Base-by-base conservation (phyloP, 2,113 vertebrate species). In the Boulengeromyrus knoepffleri region DNA sequence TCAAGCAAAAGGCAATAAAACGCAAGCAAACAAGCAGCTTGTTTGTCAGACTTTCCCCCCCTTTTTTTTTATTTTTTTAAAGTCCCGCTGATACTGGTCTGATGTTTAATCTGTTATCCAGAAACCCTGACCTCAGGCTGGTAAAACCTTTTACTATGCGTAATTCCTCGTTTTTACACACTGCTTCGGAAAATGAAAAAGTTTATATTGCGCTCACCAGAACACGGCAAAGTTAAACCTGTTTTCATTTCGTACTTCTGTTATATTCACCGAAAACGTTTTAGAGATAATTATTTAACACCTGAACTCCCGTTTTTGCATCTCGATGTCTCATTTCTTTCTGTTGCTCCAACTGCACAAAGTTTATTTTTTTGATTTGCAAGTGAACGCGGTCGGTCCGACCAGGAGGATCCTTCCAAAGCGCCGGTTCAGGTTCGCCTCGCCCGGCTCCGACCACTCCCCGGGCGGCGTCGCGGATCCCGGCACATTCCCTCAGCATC, bases 361-460 rank as follows among this genome's bases (percentile, higher is more conserved):
- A 89, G 88, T 89, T 89, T 83, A 24, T 27, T 36, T 46, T 42
- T 77, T 83, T 46, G 47, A 53, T 80, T 85, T 85, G 39, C 24
- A 2, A 31, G 47, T 53, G 47, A 46, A 52, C 27, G 3, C 47
- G 24, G n/a, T 52, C 5, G 66, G 2, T 42, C 31, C 17, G 88
- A 85, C 39, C 45, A 8, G 45, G 36, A 45, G 39, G 42, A 85
- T 85, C 24, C 1, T 85, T 47, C 45, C 45, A 47, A 21, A 45
- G 45, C 15, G 19, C 17, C 27, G 85, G 45, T 84, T 24, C 80
- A 88, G 74, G 31, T 39, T 45, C 31, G 47, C 66, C 90, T 90
- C 36, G 62, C 4, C 88, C 93, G 92, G 92, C 92, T 93, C 91
- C 58, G 56, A 24, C 45, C 46, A 5, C 24, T 85, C n/a, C 27